Evolutionary conservation across 1,140 invertebrate genomes (phyloP).

Genomic region (Hyles vespertilio): DNA sequence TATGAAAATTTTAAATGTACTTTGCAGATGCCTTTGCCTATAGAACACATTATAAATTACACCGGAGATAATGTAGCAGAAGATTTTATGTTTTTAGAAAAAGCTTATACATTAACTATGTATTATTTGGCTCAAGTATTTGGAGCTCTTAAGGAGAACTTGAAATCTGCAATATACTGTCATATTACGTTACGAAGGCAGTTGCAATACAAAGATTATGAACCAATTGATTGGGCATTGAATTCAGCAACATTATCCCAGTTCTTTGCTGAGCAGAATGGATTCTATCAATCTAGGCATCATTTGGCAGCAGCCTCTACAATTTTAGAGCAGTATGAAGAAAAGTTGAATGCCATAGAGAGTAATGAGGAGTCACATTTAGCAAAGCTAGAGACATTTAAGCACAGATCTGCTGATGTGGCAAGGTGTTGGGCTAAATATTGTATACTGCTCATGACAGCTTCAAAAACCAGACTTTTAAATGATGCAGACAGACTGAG

Average conservation of each 20-base stretch:
- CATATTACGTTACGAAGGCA: constrained; percentile 90
- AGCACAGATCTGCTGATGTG: constrained; percentile 89
- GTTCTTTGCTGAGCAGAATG: constrained; percentile 86
- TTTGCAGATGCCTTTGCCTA: constrained; percentile 70
- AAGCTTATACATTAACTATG: constrained; percentile 87
- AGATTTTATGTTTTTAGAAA: constrained; percentile 81
- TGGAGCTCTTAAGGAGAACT: constrained; percentile 82
- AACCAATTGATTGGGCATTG: constrained; percentile 91
- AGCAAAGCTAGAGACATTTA: constrained; percentile 83
- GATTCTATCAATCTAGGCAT: constrained; percentile 87
- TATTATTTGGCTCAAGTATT: constrained; percentile 94
- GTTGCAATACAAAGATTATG: constrained; percentile 84
- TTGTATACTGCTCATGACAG: constrained; percentile 83
- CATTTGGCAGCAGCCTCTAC: constrained; percentile 87
- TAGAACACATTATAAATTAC: constrained; percentile 78
- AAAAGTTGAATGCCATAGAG: constrained; percentile 72
- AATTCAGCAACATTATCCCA: constrained; percentile 94
- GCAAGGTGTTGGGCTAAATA: constrained; percentile 94
- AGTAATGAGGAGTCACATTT: constrained; percentile 77
- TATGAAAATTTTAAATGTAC: constrained; percentile 81
- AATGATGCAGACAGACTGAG: constrained; percentile 59
- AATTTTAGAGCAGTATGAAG: constrained; percentile 81
- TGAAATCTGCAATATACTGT: constrained; percentile 89
- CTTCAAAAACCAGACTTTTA: constrained; percentile 84
- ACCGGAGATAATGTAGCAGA: constrained; percentile 65